These are phyloP conservation scores for Pseudotriccus pelzelni DNA, from an alignment of 2,797 vertebrate genomes.

Conservation along the genomic window DNA sequence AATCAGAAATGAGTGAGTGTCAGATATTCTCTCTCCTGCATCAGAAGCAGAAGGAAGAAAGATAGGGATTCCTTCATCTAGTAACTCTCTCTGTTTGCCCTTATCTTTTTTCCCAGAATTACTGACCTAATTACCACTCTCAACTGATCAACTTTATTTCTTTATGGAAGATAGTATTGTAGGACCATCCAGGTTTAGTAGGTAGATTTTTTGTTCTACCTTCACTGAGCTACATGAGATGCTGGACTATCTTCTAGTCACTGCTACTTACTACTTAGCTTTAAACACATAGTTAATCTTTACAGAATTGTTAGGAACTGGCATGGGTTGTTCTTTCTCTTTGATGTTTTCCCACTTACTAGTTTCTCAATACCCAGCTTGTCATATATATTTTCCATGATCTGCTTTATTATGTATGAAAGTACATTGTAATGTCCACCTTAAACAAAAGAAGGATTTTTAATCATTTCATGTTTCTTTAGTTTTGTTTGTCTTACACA, in stretches of 20 bases:
- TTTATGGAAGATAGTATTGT: not conserved
- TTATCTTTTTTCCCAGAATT: not conserved
- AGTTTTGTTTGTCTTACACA: not conserved
- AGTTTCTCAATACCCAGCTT: not conserved
- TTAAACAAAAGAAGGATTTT: conserved; percentile 18
- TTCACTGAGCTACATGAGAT: not conserved
- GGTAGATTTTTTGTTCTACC: not conserved
- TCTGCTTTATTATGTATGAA: not conserved
- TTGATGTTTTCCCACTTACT: not conserved
- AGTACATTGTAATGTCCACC: not conserved
- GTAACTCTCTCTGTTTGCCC: not conserved
- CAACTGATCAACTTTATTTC: not conserved
- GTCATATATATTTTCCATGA: not conserved
- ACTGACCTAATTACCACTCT: not conserved
- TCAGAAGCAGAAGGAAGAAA: not conserved
- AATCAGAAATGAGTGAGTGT: not conserved
- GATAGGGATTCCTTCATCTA: not conserved
- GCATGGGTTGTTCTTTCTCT: not conserved
- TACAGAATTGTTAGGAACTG: not conserved
- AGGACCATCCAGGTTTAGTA: not conserved
- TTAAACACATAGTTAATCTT: not conserved
- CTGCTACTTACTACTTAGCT: not conserved
- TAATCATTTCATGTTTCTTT: not conserved
- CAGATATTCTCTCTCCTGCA: not conserved
- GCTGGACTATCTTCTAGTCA: not conserved